phyloP scores from a whole-genome alignment of 2,113 vertebrate species.

The Vidua chalybeata region DNA sequence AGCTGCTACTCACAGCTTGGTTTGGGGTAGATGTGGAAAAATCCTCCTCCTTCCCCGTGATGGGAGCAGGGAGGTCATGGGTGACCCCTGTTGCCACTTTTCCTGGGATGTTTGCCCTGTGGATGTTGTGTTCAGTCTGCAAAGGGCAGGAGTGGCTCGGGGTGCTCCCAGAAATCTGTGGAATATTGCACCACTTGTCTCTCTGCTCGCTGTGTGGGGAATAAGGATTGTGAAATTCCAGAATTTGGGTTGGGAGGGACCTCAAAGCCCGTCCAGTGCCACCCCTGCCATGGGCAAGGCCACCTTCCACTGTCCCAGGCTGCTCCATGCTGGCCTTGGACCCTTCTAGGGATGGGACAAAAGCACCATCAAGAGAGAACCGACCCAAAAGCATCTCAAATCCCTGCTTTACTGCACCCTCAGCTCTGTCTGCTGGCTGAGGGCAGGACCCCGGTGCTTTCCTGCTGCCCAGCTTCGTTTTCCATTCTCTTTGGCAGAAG shows the following conservation, averaged over 20 bases:
- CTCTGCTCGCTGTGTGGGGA: fast-evolving
- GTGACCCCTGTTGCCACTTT: fast-evolving
- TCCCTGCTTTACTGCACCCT: background rate
- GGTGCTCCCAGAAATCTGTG: background rate
- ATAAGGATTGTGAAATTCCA: background rate
- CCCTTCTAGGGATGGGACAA: background rate
- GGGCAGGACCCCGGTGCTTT: background rate
- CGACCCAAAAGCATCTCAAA: fast-evolving
- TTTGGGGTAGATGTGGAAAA: background rate
- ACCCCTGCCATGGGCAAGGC: background rate
- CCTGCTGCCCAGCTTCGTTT: background rate
- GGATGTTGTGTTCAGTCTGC: background rate
- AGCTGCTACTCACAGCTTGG: background rate
- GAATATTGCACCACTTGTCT: fast-evolving
- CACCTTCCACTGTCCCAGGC: background rate
- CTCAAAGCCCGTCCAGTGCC: background rate
- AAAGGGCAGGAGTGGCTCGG: fast-evolving
- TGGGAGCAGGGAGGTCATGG: background rate
- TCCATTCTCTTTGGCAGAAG: fast-evolving
- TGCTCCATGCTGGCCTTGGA: background rate
- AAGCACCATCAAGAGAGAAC: background rate
- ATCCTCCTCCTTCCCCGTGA: background rate
- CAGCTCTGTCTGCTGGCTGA: background rate
- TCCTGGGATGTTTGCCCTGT: background rate
- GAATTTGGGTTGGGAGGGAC: background rate